Percentiles rank a stretch among this genome's conserved stretches.
These are phyloP conservation scores for Drosophila quadrilineata DNA, from an alignment of 1,140 invertebrate species.

Conservation along the genomic window DNA sequence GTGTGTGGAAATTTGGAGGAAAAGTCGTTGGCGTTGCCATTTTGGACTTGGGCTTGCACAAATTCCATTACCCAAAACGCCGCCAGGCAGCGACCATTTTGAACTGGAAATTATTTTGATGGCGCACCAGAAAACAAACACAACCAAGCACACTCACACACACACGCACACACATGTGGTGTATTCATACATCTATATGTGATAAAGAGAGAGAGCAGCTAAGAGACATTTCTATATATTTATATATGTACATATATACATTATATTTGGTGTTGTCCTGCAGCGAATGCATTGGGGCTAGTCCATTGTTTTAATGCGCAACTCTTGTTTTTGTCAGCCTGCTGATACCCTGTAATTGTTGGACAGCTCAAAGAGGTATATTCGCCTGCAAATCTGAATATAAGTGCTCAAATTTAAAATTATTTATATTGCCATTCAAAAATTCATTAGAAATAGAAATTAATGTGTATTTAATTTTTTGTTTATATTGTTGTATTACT, in stretches of 20 bases:
- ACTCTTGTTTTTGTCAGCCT: conserved; percentile 1
- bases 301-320: conserved; percentile 64
- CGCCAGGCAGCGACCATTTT: conserved; percentile 30
- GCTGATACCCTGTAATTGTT: conserved; percentile 17
- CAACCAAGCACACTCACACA: conserved; percentile 3
- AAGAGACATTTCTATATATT: not conserved
- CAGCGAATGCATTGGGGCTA: conserved; percentile 30
- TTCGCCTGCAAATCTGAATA: not conserved
- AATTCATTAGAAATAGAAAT: too few relatives aligned
- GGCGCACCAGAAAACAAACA: conserved; percentile 13
- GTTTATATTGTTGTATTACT: too few relatives aligned
- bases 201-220: too few relatives aligned
- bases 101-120: conserved; percentile 58
- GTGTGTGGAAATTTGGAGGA: conserved; percentile 12
- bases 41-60: conserved; percentile 27
- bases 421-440: too few relatives aligned
- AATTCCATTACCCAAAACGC: conserved; percentile 33
- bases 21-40: conserved; percentile 14
- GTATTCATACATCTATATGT: too few relatives aligned
- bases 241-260: not conserved
- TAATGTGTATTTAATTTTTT: too few relatives aligned
- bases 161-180: not conserved
- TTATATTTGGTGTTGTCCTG: conserved; percentile 24
- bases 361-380: not conserved
- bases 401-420: too few relatives aligned